Conservation (phyloP, 2,113 vertebrate genomes). For the Mastomys coucha region DNA sequence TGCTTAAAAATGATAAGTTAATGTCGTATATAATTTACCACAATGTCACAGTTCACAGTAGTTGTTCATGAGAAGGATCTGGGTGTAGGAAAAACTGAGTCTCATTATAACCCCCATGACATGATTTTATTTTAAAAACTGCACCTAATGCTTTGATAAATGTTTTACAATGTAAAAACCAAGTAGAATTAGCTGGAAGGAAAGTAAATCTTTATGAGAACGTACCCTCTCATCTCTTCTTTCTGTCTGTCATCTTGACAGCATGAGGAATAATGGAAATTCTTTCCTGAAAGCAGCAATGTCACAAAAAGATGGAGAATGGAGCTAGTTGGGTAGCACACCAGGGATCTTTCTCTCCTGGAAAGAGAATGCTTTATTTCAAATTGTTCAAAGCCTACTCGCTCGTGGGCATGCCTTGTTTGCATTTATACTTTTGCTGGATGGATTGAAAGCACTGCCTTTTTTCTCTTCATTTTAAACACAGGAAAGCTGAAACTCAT, state of each 20-base stretch:
- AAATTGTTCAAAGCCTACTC: neutral
- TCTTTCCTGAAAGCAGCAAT: neutral
- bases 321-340: accelerated
- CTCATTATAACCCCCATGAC: neutral
- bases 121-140: neutral
- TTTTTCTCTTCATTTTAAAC: neutral
- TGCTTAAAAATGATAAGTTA: neutral
- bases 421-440: neutral
- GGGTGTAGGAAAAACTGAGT: neutral
- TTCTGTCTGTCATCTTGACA: neutral
- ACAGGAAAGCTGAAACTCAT: neutral
- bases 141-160: neutral
- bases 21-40: neutral
- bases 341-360: neutral
- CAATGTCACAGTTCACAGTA: neutral
- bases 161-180: conserved; percentile 59
- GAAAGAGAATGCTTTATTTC: neutral
- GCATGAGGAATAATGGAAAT: neutral
- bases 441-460: neutral
- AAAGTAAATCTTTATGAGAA: neutral
- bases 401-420: accelerated
- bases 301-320: neutral
- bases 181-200: conserved; percentile 1
- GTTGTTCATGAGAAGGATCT: neutral
- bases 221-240: neutral